Evolutionary conservation across 2,113 vertebrate species (phyloP), one percentile per base, ranked within the genome.

Genomic region (Gallinago undulata): DNA sequence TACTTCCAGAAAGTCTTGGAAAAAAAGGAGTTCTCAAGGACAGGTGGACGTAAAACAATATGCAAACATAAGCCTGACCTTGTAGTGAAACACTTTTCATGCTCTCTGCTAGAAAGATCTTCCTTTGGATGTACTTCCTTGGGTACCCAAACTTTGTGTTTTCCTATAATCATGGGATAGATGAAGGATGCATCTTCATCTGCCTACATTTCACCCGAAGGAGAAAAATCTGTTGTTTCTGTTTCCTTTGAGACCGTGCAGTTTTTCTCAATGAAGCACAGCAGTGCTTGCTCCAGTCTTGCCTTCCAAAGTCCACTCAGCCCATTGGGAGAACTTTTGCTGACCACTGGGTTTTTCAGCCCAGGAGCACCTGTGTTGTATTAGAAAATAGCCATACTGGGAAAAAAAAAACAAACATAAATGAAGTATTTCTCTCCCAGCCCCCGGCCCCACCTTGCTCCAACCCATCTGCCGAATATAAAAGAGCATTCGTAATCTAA

Each of bases 401-500:
- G 0, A 2, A 6, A 41, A 50, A 41, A 66, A 31, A 43, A 31
- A 33, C 39, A 35, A 8, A 35, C 6, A 45, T 45, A 55, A 31
- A 22, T 2, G 10, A 81, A 73, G 10, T 30, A 41, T 89, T 93
- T 75, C 19, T 33, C 19, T 80, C 83, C 70, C 73, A 93, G 47
- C 23, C 73, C 53, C 72, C 19, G 4, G 7, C 15, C 67, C 74
- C 68, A 96, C 90, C 96, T 91, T 79, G 56, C 90, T 94, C 94
- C 92, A 77, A 43, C 87, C 83, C 93, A 96, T 89, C 94, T 93
- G 87, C 83, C 16, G 2, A 87, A 62, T 92, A 96, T 55, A 97
- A 97, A 97, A 96, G 97, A 97, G 89, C 96, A 97, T 90, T 94
- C 56, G 19, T 97, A 97, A 97, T 97, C 97, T 96, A 85, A 97